Evolutionary conservation across 2,888 invertebrate species (phyloP).

Genomic region (Endomychus coccineus): DNA sequence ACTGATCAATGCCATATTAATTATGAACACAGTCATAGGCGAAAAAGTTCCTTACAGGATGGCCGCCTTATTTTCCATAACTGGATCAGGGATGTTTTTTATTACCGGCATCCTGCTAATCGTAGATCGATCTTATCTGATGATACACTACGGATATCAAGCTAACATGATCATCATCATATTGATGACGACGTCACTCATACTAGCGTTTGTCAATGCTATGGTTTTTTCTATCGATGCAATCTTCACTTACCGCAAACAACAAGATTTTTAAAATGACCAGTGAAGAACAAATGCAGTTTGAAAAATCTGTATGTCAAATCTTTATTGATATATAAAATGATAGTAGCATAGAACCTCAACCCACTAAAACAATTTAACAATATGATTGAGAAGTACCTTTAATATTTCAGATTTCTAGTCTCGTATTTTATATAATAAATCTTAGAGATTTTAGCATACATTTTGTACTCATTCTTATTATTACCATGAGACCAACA

Average conservation of each 20-base stretch:
- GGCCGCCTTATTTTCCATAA: constrained; percentile 53
- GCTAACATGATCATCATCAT: constrained; percentile 58
- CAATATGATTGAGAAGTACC: too few relatives aligned
- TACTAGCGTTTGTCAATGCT: constrained; percentile 56
- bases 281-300: too few relatives aligned
- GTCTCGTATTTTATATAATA: too few relatives aligned
- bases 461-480: too few relatives aligned
- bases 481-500: too few relatives aligned
- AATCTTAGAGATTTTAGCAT: too few relatives aligned
- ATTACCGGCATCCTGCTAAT: constrained; percentile 60
- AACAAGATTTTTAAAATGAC: constrained; percentile 46
- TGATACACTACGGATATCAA: constrained; percentile 47
- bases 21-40: constrained; percentile 54
- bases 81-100: constrained; percentile 56
- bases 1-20: constrained; percentile 55
- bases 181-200: constrained; percentile 57
- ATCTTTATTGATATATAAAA: too few relatives aligned
- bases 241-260: constrained; percentile 52
- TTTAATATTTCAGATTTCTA: too few relatives aligned
- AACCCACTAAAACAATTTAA: too few relatives aligned
- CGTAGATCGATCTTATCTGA: constrained; percentile 39
- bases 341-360: too few relatives aligned
- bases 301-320: too few relatives aligned
- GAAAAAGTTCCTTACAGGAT: constrained; percentile 59
- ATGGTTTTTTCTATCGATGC: constrained; percentile 56